Percentiles rank a stretch among this genome's conserved stretches.
Evolutionary conservation across 2,797 vertebrate species (phyloP).

Genomic region (Chelidonichthys spinosus): DNA sequence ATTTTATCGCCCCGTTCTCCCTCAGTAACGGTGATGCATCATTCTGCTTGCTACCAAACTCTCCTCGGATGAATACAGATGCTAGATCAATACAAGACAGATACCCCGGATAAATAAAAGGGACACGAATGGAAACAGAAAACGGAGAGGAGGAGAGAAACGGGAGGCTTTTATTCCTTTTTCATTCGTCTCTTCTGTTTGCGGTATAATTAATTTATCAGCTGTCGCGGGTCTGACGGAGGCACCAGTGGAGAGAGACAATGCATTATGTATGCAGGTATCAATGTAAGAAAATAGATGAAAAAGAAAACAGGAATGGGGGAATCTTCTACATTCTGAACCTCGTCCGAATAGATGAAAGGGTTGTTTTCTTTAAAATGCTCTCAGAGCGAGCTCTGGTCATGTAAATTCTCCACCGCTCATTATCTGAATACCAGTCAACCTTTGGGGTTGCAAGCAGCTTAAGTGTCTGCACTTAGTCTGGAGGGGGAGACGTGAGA

Average conservation of each 20-base stretch:
- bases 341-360: constrained; percentile 48
- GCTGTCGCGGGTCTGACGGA: constrained; percentile 55
- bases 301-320: background rate
- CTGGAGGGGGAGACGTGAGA: constrained; percentile 29
- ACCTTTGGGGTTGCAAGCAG: constrained; percentile 64
- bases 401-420: constrained; percentile 47
- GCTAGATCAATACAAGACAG: constrained; percentile 40
- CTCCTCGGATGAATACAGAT: constrained; percentile 37
- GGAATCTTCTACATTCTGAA: constrained; percentile 34
- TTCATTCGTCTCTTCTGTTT: constrained; percentile 51
- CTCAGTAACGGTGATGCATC: constrained; percentile 20
- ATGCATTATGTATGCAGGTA: constrained; percentile 76
- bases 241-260: constrained; percentile 45
- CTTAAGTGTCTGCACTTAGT: constrained; percentile 55
- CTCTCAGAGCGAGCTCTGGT: constrained; percentile 41
- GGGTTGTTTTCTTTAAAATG: constrained; percentile 47
- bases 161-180: constrained; percentile 9
- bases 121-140: constrained; percentile 17
- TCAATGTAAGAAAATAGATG: constrained; percentile 55
- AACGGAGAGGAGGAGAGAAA: constrained; percentile 10
- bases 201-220: constrained; percentile 77
- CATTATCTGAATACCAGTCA: constrained; percentile 63
- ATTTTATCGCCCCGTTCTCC: background rate
- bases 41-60: constrained; percentile 18
- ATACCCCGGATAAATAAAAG: constrained; percentile 26